phyloP scores from a whole-genome alignment of 1,140 invertebrate species.

The Ceratina japonica region DNA sequence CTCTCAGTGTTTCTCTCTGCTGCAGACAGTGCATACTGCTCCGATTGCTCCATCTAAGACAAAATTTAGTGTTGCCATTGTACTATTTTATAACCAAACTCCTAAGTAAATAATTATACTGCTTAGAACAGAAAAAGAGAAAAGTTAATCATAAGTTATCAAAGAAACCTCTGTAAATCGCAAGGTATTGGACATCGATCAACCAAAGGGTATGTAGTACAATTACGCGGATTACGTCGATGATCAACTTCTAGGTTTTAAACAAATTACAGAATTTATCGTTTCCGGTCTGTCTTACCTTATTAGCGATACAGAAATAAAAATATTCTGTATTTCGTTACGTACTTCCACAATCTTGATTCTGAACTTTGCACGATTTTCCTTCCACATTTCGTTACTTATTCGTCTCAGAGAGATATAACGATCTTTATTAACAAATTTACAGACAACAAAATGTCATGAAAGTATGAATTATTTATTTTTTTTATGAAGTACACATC shows the following conservation, averaged over 20 bases:
- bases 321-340: slow-evolving; percentile 6
- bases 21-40: too few relatives aligned
- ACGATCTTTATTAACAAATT: background rate
- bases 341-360: background rate
- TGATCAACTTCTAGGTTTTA: background rate
- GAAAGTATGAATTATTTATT: background rate
- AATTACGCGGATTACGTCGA: background rate
- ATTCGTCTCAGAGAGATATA: background rate
- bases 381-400: too few relatives aligned
- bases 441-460: background rate
- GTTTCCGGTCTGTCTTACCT: background rate
- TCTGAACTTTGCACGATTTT: background rate
- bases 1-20: too few relatives aligned
- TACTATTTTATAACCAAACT: background rate
- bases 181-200: background rate
- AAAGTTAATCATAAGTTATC: too few relatives aligned
- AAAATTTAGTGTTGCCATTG: slow-evolving; percentile 2
- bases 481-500: background rate
- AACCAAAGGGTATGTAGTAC: slow-evolving; percentile 14
- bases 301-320: background rate
- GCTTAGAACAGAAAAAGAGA: background rate
- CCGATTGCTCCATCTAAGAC: background rate
- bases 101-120: background rate
- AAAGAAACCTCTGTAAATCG: background rate
- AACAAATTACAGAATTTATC: background rate